Percentiles rank a stretch among this genome's conserved stretches.
These are phyloP conservation scores for Melipona quadrifasciata DNA, from an alignment of 1,140 invertebrate species.

Conservation along the genomic window DNA sequence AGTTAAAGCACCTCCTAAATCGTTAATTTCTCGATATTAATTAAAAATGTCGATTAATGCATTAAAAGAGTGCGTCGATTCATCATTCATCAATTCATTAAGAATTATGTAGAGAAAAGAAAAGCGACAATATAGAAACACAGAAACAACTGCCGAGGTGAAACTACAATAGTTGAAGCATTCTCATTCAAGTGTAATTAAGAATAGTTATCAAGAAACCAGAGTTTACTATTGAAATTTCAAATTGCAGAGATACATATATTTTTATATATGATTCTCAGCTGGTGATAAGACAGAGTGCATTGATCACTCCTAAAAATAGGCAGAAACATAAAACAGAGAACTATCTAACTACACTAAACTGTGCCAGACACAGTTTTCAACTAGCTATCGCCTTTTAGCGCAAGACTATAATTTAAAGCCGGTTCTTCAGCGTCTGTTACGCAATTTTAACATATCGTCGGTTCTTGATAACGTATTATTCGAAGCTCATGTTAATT, in stretches of 20 bases:
- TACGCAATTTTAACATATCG: not conserved
- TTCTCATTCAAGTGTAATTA: not conserved
- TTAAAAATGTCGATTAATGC: too few relatives aligned
- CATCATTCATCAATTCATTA: too few relatives aligned
- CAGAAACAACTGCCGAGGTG: too few relatives aligned
- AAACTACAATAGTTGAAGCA: too few relatives aligned
- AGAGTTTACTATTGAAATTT: not conserved
- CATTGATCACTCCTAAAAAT: not conserved
- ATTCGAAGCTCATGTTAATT: not conserved
- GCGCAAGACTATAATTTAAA: not conserved
- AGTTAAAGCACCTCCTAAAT: too few relatives aligned
- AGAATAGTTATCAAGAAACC: accelerated
- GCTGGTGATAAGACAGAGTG: not conserved
- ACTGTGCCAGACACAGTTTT: not conserved
- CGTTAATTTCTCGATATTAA: too few relatives aligned
- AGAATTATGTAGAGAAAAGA: too few relatives aligned
- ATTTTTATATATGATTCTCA: not conserved
- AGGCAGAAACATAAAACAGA: not conserved
- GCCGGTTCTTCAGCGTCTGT: not conserved
- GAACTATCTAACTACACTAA: conserved; percentile 5
- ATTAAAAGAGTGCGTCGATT: too few relatives aligned
- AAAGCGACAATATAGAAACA: too few relatives aligned
- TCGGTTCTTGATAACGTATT: not conserved
- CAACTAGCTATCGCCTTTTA: not conserved
- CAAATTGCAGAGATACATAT: not conserved